Conservation (phyloP, 2,113 vertebrate genomes). For the Nipponia nippon region DNA sequence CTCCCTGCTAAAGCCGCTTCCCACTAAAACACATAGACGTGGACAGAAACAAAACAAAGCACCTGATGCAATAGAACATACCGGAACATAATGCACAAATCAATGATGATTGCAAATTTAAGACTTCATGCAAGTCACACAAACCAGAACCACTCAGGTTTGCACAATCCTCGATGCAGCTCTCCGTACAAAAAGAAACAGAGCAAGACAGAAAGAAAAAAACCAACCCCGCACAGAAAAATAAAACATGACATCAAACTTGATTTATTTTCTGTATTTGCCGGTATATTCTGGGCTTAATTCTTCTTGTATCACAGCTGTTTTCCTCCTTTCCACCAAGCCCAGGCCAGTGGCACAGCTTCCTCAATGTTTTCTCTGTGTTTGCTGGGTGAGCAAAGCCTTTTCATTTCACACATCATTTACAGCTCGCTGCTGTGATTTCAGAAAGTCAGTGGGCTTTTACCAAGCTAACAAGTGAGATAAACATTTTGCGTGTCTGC, state of each 20-base stretch:
- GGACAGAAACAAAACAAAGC: constrained; percentile 33
- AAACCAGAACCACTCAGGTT: neutral
- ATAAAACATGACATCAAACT: neutral
- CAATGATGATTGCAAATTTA: constrained; percentile 29
- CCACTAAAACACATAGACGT: neutral
- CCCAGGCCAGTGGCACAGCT: constrained; percentile 19
- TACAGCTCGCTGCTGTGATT: constrained; percentile 72
- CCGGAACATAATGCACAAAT: constrained; percentile 25
- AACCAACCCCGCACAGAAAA: neutral
- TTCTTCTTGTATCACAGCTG: neutral
- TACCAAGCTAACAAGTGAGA: constrained; percentile 75
- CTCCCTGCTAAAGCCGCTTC: neutral
- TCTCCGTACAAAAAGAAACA: neutral
- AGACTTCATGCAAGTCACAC: constrained; percentile 11
- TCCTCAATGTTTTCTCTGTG: constrained; percentile 48
- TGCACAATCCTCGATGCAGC: neutral
- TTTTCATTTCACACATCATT: constrained; percentile 82
- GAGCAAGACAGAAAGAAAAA: neutral
- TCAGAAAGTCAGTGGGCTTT: constrained; percentile 74
- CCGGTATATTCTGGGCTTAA: neutral
- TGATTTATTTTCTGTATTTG: constrained; percentile 37
- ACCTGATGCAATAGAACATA: neutral
- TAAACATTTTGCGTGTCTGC: constrained; percentile 72
- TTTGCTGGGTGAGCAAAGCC: constrained; percentile 66
- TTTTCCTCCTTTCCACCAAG: neutral